These are phyloP conservation scores for Boloria selene DNA, from an alignment of 2,888 invertebrate genomes.

Conservation along the genomic window DNA sequence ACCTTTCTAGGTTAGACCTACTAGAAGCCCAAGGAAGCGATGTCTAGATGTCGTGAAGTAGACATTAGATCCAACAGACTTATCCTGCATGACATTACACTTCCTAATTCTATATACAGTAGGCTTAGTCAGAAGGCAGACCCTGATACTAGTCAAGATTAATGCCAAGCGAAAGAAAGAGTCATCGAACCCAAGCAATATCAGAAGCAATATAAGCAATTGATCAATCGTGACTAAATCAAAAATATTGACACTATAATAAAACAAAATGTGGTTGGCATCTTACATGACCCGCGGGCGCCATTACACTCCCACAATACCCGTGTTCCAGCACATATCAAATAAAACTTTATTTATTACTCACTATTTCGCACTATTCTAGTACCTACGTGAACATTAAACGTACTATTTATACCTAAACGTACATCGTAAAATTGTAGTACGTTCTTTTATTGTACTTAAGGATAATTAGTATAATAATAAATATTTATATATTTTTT, in stretches of 20 bases:
- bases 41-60: too few relatives aligned
- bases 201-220: neutral
- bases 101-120: too few relatives aligned
- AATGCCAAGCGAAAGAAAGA: too few relatives aligned
- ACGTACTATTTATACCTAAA: constrained; percentile 31
- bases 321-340: constrained; percentile 60
- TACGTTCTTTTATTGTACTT: neutral
- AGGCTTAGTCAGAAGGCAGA: too few relatives aligned
- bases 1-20: too few relatives aligned
- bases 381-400: constrained; percentile 35
- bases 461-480: neutral
- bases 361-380: constrained; percentile 48
- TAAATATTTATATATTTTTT: too few relatives aligned
- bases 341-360: constrained; percentile 71
- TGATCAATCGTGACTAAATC: constrained; percentile 20
- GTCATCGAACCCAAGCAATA: neutral
- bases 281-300: constrained; percentile 61
- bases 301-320: constrained; percentile 48
- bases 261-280: constrained; percentile 55
- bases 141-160: too few relatives aligned
- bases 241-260: constrained; percentile 17
- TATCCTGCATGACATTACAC: too few relatives aligned
- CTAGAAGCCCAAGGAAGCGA: too few relatives aligned
- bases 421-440: constrained; percentile 16
- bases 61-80: too few relatives aligned